phyloP scores from a whole-genome alignment of 1,140 invertebrate genomes.

The Tribolium castaneum region DNA sequence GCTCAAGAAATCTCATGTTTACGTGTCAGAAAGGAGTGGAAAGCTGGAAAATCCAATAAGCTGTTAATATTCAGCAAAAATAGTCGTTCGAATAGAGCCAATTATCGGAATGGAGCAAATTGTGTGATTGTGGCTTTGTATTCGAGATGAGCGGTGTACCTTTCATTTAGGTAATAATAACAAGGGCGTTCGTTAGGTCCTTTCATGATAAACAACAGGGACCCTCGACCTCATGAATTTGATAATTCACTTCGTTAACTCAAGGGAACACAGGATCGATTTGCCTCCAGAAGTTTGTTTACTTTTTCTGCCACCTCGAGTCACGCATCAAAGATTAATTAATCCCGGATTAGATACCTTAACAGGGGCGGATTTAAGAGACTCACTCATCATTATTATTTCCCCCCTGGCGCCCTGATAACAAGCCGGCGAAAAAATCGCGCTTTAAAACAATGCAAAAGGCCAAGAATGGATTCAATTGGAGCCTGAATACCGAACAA shows the following conservation, averaged over 20 bases:
- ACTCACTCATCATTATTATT: conserved; percentile 15
- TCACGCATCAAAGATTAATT: conserved; percentile 16
- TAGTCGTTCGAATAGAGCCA: not conserved
- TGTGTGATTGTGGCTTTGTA: conserved; percentile 18
- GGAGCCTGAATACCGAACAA: conserved; percentile 16
- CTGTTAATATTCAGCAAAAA: not conserved
- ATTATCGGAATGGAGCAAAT: conserved; percentile 10
- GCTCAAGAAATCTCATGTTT: conserved; percentile 21
- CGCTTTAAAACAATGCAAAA: conserved; percentile 20
- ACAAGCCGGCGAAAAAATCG: conserved; percentile 3
- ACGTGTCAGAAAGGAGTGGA: not conserved
- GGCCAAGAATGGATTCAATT: conserved; percentile 21
- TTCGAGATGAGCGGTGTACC: conserved; percentile 18
- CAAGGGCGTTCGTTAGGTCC: conserved; percentile 28
- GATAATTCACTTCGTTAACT: conserved; percentile 34
- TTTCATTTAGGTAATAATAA: conserved; percentile 26
- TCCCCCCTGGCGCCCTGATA: not conserved
- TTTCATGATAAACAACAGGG: conserved; percentile 28
- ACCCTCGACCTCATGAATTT: conserved; percentile 25
- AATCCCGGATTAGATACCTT: conserved; percentile 12
- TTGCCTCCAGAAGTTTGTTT: conserved; percentile 2
- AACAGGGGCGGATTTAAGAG: not conserved
- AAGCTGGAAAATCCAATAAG: not conserved
- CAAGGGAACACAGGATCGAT: conserved; percentile 3
- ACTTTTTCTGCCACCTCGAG: not conserved